These are phyloP conservation scores for Microtus pennsylvanicus DNA, from an alignment of 2,113 vertebrate genomes.

Conservation along the genomic window DNA sequence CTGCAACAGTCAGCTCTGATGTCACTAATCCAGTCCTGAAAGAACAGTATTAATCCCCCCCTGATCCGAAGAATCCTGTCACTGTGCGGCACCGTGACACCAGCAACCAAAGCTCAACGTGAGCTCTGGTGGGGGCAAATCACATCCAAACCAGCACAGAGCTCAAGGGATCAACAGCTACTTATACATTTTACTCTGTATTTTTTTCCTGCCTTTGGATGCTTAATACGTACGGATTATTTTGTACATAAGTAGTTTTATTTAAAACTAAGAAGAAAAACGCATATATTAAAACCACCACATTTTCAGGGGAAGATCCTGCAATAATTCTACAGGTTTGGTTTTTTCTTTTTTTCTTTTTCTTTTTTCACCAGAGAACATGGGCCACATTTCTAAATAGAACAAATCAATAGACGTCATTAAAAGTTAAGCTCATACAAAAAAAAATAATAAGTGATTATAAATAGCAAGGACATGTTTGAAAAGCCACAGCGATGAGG, in stretches of 20 bases:
- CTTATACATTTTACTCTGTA: not conserved
- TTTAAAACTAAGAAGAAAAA: not conserved
- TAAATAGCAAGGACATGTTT: not conserved
- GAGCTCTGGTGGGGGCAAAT: not conserved
- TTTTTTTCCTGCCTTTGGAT: not conserved
- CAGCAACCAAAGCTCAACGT: not conserved
- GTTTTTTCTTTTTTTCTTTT: not conserved
- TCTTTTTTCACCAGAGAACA: not conserved
- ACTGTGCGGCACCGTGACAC: no score
- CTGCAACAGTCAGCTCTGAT: no score
- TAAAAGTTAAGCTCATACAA: not conserved
- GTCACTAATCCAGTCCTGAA: not conserved
- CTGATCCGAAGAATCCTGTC: not conserved
- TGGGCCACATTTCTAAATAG: not conserved
- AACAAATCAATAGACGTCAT: not conserved
- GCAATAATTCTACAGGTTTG: not conserved
- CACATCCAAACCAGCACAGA: not conserved
- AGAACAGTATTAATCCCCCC: not conserved
- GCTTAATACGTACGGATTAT: not conserved
- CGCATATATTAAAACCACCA: not conserved
- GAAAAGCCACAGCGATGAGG: not conserved
- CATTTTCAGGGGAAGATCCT: not conserved
- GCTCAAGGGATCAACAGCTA: not conserved
- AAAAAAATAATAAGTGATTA: not conserved
- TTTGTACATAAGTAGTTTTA: not conserved